Evolutionary conservation across 2,797 vertebrate genomes (phyloP).

Genomic region (Mormyrops attenuatus): DNA sequence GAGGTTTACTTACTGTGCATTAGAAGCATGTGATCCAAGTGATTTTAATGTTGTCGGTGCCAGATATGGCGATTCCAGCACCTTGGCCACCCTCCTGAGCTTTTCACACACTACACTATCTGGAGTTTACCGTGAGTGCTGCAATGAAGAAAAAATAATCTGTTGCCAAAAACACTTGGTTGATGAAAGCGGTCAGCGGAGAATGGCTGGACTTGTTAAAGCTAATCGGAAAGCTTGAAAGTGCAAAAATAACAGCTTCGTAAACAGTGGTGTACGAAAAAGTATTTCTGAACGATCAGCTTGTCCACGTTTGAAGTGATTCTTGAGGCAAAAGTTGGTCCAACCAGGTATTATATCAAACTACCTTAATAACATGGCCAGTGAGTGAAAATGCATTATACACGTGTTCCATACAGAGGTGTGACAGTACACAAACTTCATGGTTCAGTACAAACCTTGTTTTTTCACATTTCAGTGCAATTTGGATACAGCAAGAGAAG

Average conservation of each 20-base stretch:
- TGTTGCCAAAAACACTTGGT: background rate
- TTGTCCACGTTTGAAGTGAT: background rate
- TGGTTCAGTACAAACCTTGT: background rate
- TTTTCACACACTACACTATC: background rate
- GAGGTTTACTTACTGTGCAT: background rate
- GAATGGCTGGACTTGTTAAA: constrained; percentile 4
- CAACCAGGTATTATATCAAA: background rate
- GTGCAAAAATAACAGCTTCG: background rate
- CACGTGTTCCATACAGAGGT: background rate
- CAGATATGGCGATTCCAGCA: background rate
- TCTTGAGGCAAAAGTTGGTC: background rate
- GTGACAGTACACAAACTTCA: background rate
- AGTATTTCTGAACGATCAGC: background rate
- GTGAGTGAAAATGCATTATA: background rate
- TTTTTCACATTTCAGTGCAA: background rate
- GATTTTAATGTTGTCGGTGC: background rate
- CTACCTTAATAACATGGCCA: background rate
- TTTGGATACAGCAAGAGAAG: background rate
- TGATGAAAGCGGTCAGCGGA: background rate
- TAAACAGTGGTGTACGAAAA: background rate
- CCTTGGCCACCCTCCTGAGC: background rate
- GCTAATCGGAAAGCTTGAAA: background rate
- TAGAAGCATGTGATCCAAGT: background rate
- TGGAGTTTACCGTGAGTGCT: background rate
- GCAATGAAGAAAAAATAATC: background rate